Base-by-base conservation (phyloP, 2,113 vertebrate species). In the Gallinago paraguaiae region DNA sequence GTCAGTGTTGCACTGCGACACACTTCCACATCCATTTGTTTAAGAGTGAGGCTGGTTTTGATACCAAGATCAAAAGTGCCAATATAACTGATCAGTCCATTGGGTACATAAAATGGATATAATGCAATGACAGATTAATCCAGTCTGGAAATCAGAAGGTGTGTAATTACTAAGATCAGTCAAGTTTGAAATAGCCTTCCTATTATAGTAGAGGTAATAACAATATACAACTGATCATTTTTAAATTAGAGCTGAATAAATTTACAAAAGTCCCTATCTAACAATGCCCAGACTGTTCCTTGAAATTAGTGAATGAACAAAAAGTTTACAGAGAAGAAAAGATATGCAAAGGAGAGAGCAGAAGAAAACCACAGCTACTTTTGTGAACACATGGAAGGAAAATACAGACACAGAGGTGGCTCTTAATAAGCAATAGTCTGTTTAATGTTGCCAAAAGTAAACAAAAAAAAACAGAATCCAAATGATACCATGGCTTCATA, bases 151-250 rank as follows among this genome's bases (percentile, higher is more conserved):
- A 92, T 71, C 69, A 87, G 22, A 37, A 79, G 69, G 35, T 75
- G 46, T 83, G 57, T 86, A 86, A 93, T 91, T 91, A 84, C 65
- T 69, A 64, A 71, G 20, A 23, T 71, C 20, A 75, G 39, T 45
- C 69, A 79, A 45, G 81, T 93, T 28, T 96, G 83, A 93, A 95
- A 95, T 3, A 84, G 61, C 57, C 65, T 93, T 89, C 33, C 61
- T 50, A 39, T 69, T 95, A 78, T 1, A 88, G 76, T 51, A 86
- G 51, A 63, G 30, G 9, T 70, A 81, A 54, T 13, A 81, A 63
- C 69, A 86, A 81, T 24, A 83, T 11, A 71, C 17, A 84, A 35
- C 13, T 43, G 33, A 81, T 64, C 79, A 39, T 35, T 71, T 89
- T 60, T n/a, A 86, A 92, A 86, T 68, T 64, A 68, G 33, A 84